Conservation (phyloP, 2,113 vertebrate genomes). For the Albula goreensis region DNA sequence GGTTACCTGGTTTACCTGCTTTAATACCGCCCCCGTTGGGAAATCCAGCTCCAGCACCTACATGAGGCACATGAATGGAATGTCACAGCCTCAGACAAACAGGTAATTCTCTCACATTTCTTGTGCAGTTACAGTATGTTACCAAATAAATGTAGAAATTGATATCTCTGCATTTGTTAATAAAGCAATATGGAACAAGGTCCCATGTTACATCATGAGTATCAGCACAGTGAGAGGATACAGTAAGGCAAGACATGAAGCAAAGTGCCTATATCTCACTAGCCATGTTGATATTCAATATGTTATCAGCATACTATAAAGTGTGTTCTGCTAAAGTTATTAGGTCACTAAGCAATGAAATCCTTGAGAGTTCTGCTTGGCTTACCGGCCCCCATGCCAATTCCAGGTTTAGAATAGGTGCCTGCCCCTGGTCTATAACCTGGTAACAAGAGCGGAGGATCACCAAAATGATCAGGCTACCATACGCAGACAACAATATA, state of each 20-base stretch:
- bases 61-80: not conserved
- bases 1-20: not conserved
- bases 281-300: too few relatives aligned
- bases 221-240: too few relatives aligned
- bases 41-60: not conserved
- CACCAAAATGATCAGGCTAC: not conserved
- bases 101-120: not conserved
- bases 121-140: not conserved
- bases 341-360: too few relatives aligned
- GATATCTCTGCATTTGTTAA: too few relatives aligned
- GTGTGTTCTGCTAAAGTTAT: too few relatives aligned
- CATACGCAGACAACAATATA: not conserved
- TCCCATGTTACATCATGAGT: too few relatives aligned
- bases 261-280: too few relatives aligned
- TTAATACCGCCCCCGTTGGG: slow-evolving; percentile 2
- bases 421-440: slow-evolving; percentile 26
- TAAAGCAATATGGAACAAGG: too few relatives aligned
- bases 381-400: slow-evolving; percentile 19
- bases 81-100: not conserved
- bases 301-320: too few relatives aligned
- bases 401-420: not conserved
- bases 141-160: not conserved
- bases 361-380: not conserved
- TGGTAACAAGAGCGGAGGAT: not conserved
- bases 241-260: too few relatives aligned